Base-by-base conservation (phyloP, 2,797 vertebrate genomes). In the Odontamblyopus lacepedii region DNA sequence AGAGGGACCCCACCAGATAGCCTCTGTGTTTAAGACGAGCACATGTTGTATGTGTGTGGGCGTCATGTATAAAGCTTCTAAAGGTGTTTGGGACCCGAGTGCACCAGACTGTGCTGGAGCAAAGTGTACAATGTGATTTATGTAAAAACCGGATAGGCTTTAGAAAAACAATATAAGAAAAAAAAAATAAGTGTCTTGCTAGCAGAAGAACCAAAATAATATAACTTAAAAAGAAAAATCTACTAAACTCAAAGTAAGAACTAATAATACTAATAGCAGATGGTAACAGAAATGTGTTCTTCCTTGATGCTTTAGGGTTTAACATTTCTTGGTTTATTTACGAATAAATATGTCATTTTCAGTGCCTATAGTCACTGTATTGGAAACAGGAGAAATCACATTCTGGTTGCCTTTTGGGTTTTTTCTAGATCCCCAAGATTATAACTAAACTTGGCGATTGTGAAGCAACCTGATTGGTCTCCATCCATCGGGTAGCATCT, bases 401-500 rank as follows among this genome's bases (percentile, higher is more conserved):
- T 27, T 75, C 86, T 90, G 89, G 89, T 92, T 90, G 91, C 92
- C 89, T 87, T 90, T 91, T 85, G 78, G 83, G 72, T 90, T 88
- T 87, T 60, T 86, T 88, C 89, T 93, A 93, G 93, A 94, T 86
- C 93, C 92, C 95, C 93, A 95, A 94, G 93, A 92, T 92, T 94
- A 91, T 96, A 96, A 94, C 98, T 99, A 99, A 96, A 97, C 98
- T 99, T 99, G 97, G 97, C 96, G 97, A 99, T 97, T 98, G 94
- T 92, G 97, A 99, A 98, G 98, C 98, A 99, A 99, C 98, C 98
- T 99, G 98, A 99, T 99, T 99, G 97, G 98, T 98, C 98, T 99
- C 98, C 98, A 99, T 99, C 98, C 98, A 99, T 97, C 97, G 96
- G 95, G 98, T 98, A 98, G 98, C 96, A 98, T 99, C 98, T 98